These are phyloP conservation scores for Amphimedon queenslandica DNA, from an alignment of 37 sponge, comb jelly and placozoan genomes.

Conservation along the genomic window DNA sequence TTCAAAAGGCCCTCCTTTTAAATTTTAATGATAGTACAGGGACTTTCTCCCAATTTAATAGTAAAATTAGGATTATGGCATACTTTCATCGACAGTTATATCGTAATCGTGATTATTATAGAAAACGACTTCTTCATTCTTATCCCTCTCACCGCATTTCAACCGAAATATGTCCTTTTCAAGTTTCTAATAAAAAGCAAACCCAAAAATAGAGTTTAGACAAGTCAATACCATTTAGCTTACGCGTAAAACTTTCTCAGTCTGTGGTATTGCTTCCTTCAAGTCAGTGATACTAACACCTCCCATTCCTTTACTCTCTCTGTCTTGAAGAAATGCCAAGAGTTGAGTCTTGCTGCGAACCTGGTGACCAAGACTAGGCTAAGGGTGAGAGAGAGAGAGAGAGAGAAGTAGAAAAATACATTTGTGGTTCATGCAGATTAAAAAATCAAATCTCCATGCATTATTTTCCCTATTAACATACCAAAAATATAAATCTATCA, in stretches of 20 bases:
- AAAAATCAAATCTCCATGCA: too few relatives aligned
- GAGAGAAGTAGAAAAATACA: not conserved
- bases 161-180: slow-evolving; percentile 22
- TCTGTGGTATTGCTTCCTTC: slow-evolving; percentile 48
- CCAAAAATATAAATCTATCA: slow-evolving; percentile 48
- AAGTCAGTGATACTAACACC: slow-evolving; percentile 53
- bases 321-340: slow-evolving; percentile 26
- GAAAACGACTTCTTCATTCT: slow-evolving; percentile 70
- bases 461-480: too few relatives aligned
- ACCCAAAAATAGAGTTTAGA: not conserved
- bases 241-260: slow-evolving; percentile 34
- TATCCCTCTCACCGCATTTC: slow-evolving; percentile 38
- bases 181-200: slow-evolving; percentile 25
- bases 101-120: slow-evolving; percentile 55
- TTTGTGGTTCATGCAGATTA: not conserved
- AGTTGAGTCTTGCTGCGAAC: slow-evolving; percentile 51
- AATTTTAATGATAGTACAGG: too few relatives aligned
- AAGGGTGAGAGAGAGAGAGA: not conserved
- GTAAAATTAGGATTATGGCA: slow-evolving; percentile 2
- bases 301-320: slow-evolving; percentile 51
- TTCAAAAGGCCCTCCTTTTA: too few relatives aligned
- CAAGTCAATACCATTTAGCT: not conserved
- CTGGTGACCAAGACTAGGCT: slow-evolving; percentile 42
- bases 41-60: too few relatives aligned
- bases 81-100: slow-evolving; percentile 44